Base-by-base conservation (phyloP, 2,888 invertebrate genomes). In the Lagria hirta region DNA sequence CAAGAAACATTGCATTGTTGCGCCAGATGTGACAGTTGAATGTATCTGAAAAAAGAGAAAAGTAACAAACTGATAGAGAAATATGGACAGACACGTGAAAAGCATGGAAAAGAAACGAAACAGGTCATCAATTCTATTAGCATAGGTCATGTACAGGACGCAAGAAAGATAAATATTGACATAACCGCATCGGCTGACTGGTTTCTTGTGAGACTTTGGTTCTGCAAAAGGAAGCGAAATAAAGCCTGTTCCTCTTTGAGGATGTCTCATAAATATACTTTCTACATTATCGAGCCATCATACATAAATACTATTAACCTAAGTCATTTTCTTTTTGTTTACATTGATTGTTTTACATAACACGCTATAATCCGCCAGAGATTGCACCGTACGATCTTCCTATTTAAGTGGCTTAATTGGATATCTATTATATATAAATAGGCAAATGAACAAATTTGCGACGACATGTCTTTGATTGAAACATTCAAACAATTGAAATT, bases 131-230 rank as follows among this genome's bases (percentile, higher is more conserved):
- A 50, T 48, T 44, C 50, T 50, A 41, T 48, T 52, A 52, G 49
- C 48, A 49, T 52, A 52, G 49, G 49, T 48, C 49, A 38, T 47
- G 49, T 50, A 47, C 36, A 23, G 27, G 32, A 30, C 38, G 14
- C 38, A 49, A 33, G 40, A 23, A 42, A 49, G 40, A 49, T 49
- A 52, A 49, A 52, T 48, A 49, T 52, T 52, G 52, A 52, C 49
- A 49, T 44, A 52, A 47, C 44, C 40, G 49, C 47, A 46, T 42
- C n/a, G n/a, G n/a, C n/a, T 30, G 52, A 44, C 47, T 49, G 47
- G 43, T 49, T 49, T 36, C 35, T 45, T 38, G 43, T 33, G 27
- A 36, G 35, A 41, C 49, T 42, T n/a, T 28, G 42, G 28, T 23
- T 37, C 34, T 35, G 30, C 41, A 40, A 48, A 36, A 36, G 43